Base-by-base conservation (phyloP, 2,888 invertebrate species). In the Anorthoa munda region DNA sequence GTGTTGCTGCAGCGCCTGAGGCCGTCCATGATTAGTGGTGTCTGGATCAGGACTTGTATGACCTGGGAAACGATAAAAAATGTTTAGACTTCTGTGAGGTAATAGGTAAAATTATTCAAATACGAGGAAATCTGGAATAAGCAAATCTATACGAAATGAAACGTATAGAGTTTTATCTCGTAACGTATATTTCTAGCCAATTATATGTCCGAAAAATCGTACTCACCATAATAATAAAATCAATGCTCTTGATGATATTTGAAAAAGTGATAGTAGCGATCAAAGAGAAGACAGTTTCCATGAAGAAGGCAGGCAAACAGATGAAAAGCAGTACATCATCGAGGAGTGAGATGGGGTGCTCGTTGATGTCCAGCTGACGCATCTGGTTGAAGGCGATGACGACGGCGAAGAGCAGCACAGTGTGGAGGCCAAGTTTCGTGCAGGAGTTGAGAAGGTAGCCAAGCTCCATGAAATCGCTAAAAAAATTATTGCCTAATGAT, bases 11-110 rank as follows among this genome's bases (percentile, higher is more conserved):
- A 98, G n/a, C 98, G 96, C n/a, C 98, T 95, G 56, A 98, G 93
- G 0, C 97, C 98, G 87, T 98, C 98, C 81, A 98, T 97, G 61
- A 98, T 97, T 73, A 98, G 97, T 0, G 97, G 97, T 0, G 98
- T 98, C 93, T 98, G 98, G 4, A 98, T 92, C 18, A 98, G 90
- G 0, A 98, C 97, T 96, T 98, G 98, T 18, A 97, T 88, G n/a
- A 97, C 95, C 97, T 97, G 90, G 73, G 92, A 90, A 21, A 64
- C 15, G 55, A 53, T 17, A 15, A 66, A 26, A 11, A 21, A 26
- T 45, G 15, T 1, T 45, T 2, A 1, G 4, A 0, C 11, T 15
- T 74, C 26, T 51, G 21, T 21, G 12, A 39, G 18, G 13, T 23
- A 15, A 48, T 31, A 55, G 23, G 13, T 1, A 39, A 7, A 18